These are phyloP conservation scores for Semicossyphus pulcher DNA, from an alignment of 2,113 vertebrate species.

Conservation along the genomic window DNA sequence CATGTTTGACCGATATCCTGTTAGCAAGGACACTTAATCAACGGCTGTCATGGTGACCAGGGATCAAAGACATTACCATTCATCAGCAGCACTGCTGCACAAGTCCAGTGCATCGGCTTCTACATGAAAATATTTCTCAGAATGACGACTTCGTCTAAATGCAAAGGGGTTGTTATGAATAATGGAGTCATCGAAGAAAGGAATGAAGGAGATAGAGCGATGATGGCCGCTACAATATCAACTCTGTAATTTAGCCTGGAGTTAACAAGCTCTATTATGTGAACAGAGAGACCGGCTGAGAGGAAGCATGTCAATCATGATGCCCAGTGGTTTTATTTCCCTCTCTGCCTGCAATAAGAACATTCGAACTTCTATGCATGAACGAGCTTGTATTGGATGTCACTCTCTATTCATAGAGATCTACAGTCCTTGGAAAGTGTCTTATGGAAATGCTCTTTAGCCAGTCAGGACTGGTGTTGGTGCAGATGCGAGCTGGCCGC, in stretches of 20 bases:
- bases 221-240: not conserved
- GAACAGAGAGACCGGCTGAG: not conserved
- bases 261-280: slow-evolving; percentile 10
- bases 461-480: slow-evolving; percentile 5
- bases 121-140: not conserved
- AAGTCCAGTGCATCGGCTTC: not conserved
- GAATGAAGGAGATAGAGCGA: not conserved
- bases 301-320: not conserved
- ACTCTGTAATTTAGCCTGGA: slow-evolving; percentile 2
- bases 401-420: slow-evolving; percentile 46
- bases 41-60: slow-evolving; percentile 1
- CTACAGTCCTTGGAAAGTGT: not conserved
- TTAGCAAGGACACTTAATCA: slow-evolving; percentile 39
- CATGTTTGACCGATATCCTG: slow-evolving; percentile 33
- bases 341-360: slow-evolving; percentile 6
- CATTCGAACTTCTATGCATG: slow-evolving; percentile 30
- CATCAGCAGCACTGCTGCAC: not conserved
- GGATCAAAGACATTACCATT: slow-evolving; percentile 23
- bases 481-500: slow-evolving; percentile 4
- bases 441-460: slow-evolving; percentile 13
- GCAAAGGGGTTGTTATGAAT: slow-evolving; percentile 14
- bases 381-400: slow-evolving; percentile 3
- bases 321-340: slow-evolving; percentile 9
- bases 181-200: slow-evolving; percentile 23
- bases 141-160: not conserved